A percentile compares a stretch with the other conserved stretches of the same genome.
Evolutionary conservation across 2,888 invertebrate genomes (phyloP).

Genomic region (Acronicta alni): DNA sequence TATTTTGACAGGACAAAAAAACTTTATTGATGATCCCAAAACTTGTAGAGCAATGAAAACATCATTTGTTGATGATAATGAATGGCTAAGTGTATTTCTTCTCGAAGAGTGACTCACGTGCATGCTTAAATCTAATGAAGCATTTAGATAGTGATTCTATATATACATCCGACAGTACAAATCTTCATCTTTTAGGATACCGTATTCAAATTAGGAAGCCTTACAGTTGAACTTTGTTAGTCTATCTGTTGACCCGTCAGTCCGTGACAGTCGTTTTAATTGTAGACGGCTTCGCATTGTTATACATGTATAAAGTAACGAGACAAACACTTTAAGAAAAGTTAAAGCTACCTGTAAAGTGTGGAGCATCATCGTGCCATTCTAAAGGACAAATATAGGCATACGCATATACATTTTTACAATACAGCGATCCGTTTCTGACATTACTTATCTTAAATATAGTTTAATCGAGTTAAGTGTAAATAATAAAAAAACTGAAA

Average conservation of each 20-base stretch:
- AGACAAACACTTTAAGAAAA: no score
- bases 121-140: constrained; percentile 47
- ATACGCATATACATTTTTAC: no score
- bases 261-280: background rate
- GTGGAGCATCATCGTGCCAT: no score
- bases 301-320: no score
- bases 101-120: constrained; percentile 41
- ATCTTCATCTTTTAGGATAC: constrained; percentile 6
- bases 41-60: constrained; percentile 62
- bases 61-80: constrained; percentile 55
- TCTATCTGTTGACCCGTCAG: background rate
- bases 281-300: background rate
- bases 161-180: constrained; percentile 8
- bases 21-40: constrained; percentile 55
- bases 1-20: constrained; percentile 67
- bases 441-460: no score
- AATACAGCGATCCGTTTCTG: no score
- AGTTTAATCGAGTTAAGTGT: no score
- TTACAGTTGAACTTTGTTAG: background rate
- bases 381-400: no score
- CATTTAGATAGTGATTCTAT: constrained; percentile 39
- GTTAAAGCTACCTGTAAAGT: no score
- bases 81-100: constrained; percentile 54
- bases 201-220: background rate
- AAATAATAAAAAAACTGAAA: no score